A percentile compares a stretch with the other conserved stretches of the same genome.
phyloP scores from a whole-genome alignment of 2,888 invertebrate genomes.

The Drosophila neonasuta region DNA sequence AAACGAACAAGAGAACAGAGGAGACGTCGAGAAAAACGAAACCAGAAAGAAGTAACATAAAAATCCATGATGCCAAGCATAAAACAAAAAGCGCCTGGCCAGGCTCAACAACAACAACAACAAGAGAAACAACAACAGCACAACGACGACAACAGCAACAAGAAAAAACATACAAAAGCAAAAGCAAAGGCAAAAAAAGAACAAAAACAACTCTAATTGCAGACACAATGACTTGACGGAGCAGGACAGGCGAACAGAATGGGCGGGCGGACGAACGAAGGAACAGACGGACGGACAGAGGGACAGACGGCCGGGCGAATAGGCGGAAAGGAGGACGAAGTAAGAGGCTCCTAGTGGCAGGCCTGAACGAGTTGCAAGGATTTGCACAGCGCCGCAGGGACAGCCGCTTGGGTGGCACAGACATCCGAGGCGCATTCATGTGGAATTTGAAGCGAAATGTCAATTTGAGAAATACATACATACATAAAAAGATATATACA shows the following conservation, averaged over 20 bases:
- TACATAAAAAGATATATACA: constrained; percentile 18
- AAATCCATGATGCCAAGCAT: constrained; percentile 74
- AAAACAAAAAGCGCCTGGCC: constrained; percentile 74
- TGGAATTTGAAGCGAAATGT: constrained; percentile 76
- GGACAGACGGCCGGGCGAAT: constrained; percentile 1
- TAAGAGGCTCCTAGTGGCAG: constrained; percentile 45
- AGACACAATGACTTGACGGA: constrained; percentile 70
- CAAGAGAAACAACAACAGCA: constrained; percentile 33
- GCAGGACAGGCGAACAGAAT: constrained; percentile 17
- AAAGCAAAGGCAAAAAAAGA: constrained; percentile 51
- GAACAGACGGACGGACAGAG: not conserved
- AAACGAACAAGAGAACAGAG: constrained; percentile 36
- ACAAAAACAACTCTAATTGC: constrained; percentile 76
- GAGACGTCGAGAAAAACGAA: constrained; percentile 46
- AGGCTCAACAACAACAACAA: constrained; percentile 59
- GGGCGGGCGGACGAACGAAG: constrained; percentile 16
- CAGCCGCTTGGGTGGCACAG: constrained; percentile 61
- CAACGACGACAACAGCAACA: constrained; percentile 29
- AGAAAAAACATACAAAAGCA: constrained; percentile 51
- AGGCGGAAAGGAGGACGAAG: constrained; percentile 13
- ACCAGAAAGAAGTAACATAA: constrained; percentile 75
- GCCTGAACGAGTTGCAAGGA: constrained; percentile 74
- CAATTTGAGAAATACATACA: constrained; percentile 70
- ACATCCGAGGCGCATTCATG: constrained; percentile 71
- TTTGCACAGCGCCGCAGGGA: constrained; percentile 71